Percentiles rank a stretch among this genome's conserved stretches.
Conservation (phyloP, 2,888 invertebrate genomes). For the Meghimatium bilineatum region DNA sequence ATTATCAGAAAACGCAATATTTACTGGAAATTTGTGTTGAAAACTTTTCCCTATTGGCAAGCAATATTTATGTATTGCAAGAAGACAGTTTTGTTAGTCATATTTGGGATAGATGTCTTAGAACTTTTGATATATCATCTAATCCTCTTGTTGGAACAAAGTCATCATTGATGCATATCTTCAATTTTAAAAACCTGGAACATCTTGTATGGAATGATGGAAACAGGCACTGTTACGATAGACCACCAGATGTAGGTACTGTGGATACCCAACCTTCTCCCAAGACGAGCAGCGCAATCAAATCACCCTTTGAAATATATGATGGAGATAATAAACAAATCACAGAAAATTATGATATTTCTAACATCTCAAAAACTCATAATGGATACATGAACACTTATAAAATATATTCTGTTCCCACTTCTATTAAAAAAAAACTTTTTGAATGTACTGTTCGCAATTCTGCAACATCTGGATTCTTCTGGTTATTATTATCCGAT, state of each 20-base stretch:
- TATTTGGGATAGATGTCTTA: constrained; percentile 12
- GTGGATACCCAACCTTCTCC: no score
- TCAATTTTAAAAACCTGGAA: constrained; percentile 22
- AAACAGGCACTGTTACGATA: no score
- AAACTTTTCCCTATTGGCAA: not conserved
- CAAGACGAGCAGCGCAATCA: no score
- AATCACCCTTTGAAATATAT: not conserved
- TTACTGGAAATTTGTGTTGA: constrained; percentile 25
- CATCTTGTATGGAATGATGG: not conserved
- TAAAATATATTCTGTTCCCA: no score
- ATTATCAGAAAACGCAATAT: not conserved
- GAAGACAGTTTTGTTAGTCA: not conserved
- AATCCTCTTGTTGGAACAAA: constrained; percentile 1
- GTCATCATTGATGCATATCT: not conserved
- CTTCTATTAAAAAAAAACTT: no score
- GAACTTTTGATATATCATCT: constrained; percentile 3
- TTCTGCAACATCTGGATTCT: not conserved
- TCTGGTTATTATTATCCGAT: not conserved
- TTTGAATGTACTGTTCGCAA: no score
- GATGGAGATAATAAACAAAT: no score
- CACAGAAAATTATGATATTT: not conserved
- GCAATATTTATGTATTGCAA: not conserved
- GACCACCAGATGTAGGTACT: no score
- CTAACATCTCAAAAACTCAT: no score
- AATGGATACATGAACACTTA: no score